Percentiles rank a stretch among this genome's conserved stretches.
These are phyloP conservation scores for Catonia carolina DNA, from an alignment of 2,888 invertebrate genomes.

Conservation along the genomic window DNA sequence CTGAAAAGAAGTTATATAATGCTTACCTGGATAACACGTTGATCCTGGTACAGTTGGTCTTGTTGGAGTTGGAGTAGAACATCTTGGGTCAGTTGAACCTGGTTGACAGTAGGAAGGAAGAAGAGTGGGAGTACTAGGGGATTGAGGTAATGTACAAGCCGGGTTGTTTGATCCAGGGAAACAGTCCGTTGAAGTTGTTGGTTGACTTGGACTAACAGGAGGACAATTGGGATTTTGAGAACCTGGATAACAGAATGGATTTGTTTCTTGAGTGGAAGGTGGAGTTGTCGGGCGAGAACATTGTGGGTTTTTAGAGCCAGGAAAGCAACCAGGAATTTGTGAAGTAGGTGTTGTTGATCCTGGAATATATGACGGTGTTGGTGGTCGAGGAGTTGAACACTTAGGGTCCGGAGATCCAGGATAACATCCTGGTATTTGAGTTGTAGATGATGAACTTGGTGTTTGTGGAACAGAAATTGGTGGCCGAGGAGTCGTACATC, in stretches of 20 bases:
- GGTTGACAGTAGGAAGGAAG: slow-evolving; percentile 16
- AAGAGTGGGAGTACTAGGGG: background rate
- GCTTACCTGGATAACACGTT: slow-evolving; percentile 26
- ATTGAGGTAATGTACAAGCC: slow-evolving; percentile 30
- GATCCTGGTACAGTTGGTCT: slow-evolving; percentile 19
- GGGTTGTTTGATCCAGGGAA: slow-evolving; percentile 31
- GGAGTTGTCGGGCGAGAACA: slow-evolving; percentile 24
- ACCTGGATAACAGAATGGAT: slow-evolving; percentile 16
- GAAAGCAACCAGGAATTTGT: background rate
- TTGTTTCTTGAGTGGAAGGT: slow-evolving; percentile 21
- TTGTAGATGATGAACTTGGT: no score
- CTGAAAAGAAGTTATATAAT: no score
- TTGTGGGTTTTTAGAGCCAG: background rate
- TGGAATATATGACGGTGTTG: no score
- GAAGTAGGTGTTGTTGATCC: no score
- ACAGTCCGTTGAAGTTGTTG: slow-evolving; percentile 28
- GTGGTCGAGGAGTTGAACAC: no score
- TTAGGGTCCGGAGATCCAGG: no score
- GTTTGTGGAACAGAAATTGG: no score
- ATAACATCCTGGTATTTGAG: no score
- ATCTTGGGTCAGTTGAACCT: background rate
- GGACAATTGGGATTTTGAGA: slow-evolving; percentile 21
- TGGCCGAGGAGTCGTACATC: no score
- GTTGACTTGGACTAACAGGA: slow-evolving; percentile 25
- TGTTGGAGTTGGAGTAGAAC: slow-evolving; percentile 24